These are phyloP conservation scores for Sarcophaga bullata DNA, from an alignment of 1,140 invertebrate genomes.

Conservation along the genomic window DNA sequence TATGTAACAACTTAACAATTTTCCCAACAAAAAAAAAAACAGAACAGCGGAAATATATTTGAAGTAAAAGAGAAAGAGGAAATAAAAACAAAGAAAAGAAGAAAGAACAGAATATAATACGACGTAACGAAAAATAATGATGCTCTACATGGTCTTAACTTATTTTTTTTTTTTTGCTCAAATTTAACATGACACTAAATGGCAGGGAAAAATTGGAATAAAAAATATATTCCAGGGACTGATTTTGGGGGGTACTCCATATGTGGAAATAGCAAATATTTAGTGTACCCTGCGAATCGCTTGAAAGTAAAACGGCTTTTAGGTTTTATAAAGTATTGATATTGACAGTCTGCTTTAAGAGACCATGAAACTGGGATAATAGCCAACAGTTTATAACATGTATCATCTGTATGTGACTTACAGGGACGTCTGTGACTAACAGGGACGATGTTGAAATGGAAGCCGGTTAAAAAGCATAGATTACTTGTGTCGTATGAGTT, in stretches of 20 bases:
- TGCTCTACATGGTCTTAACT: conserved; percentile 19
- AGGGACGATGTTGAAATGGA: no score
- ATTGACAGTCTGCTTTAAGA: no score
- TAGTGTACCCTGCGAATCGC: no score
- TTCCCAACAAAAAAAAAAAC: neutral
- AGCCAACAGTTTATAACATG: no score
- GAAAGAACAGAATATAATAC: conserved; percentile 35
- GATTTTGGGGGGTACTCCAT: neutral
- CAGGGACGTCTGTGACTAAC: no score
- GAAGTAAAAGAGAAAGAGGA: neutral
- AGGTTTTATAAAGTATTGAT: no score
- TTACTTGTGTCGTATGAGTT: no score
- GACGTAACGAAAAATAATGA: conserved; percentile 28
- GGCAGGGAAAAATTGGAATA: neutral
- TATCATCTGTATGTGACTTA: no score
- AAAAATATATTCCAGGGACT: neutral
- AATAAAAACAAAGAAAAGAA: neutral
- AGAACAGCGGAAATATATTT: neutral
- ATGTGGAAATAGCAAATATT: neutral
- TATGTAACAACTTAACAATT: conserved; percentile 38
- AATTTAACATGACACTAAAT: conserved; percentile 31
- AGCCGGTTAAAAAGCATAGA: no score
- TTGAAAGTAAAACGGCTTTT: no score
- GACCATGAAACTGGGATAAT: no score
- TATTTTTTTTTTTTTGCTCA: conserved; percentile 30